Percentiles rank a stretch among this genome's conserved stretches.
Conservation (phyloP, 30 jellyfish, hydroid and myxozoan species). For the Chrysaora quinquecirrha region DNA sequence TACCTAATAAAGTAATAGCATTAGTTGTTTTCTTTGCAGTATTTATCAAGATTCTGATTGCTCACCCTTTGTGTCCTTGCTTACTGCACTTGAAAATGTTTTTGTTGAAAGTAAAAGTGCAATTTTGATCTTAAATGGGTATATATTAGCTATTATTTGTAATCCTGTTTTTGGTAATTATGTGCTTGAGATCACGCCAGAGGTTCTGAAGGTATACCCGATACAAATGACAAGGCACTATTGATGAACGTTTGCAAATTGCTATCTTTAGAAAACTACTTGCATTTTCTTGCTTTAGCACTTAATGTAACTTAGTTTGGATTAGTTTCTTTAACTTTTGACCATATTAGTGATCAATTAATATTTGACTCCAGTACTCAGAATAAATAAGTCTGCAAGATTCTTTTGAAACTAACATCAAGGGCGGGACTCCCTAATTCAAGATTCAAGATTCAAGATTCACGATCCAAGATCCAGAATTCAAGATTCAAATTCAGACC, state of each 20-base stretch:
- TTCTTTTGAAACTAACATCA: too few relatives aligned
- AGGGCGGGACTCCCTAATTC: too few relatives aligned
- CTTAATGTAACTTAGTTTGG: neutral
- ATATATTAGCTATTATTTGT: neutral
- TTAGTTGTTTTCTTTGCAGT: too few relatives aligned
- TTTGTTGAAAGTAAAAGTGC: neutral
- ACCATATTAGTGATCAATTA: too few relatives aligned
- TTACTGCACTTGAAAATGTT: too few relatives aligned
- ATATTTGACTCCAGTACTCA: too few relatives aligned
- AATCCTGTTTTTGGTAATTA: neutral
- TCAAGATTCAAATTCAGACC: too few relatives aligned
- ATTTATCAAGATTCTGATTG: too few relatives aligned
- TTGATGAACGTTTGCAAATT: neutral
- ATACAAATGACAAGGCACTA: neutral
- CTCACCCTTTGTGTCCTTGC: too few relatives aligned
- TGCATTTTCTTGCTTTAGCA: neutral
- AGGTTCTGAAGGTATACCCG: neutral
- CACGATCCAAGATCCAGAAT: too few relatives aligned
- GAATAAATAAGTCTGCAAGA: neutral
- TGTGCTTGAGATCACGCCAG: neutral
- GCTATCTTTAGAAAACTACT: neutral
- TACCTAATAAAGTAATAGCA: too few relatives aligned
- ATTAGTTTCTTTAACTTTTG: neutral
- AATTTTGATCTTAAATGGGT: neutral
- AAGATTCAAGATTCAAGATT: too few relatives aligned